Conservation (phyloP, 1,140 invertebrate species). For the Euwallacea similis region DNA sequence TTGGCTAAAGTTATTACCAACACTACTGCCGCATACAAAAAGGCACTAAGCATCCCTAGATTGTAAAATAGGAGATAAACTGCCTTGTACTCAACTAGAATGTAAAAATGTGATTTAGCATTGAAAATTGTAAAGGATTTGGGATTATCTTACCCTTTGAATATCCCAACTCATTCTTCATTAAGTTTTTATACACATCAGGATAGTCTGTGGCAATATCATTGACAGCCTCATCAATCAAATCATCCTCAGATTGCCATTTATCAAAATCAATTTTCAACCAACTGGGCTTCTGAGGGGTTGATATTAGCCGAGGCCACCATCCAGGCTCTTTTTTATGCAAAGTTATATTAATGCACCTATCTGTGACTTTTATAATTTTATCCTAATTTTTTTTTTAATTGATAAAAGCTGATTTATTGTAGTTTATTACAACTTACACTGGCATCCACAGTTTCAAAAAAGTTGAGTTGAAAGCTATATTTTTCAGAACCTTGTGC, state of each 20-base stretch:
- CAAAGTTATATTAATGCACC: conserved; percentile 75
- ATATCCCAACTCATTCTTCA: conserved; percentile 80
- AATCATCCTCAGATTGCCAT: conserved; percentile 73
- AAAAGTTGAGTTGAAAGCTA: conserved; percentile 62
- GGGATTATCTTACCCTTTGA: conserved; percentile 63
- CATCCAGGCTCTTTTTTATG: conserved; percentile 69
- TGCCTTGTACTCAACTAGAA: conserved; percentile 77
- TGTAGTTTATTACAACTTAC: conserved; percentile 54
- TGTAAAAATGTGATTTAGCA: not conserved
- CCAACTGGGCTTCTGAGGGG: conserved; percentile 84
- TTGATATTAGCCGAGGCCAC: conserved; percentile 80
- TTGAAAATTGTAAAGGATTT: not conserved
- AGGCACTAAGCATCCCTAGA: conserved; percentile 88
- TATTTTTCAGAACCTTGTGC: conserved; percentile 71
- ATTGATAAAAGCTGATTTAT: not conserved
- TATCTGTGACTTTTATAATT: conserved; percentile 67
- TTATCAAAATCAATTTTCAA: conserved; percentile 89
- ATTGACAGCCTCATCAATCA: conserved; percentile 65
- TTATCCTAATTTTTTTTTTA: conserved; percentile 52
- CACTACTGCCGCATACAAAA: conserved; percentile 74
- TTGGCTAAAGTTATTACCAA: conserved; percentile 74
- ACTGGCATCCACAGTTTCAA: conserved; percentile 64
- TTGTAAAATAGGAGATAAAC: conserved; percentile 90
- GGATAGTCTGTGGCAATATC: conserved; percentile 76
- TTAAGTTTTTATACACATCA: conserved; percentile 72